A percentile compares a stretch with the other conserved stretches of the same genome.
phyloP scores from a whole-genome alignment of 2,113 vertebrate species.

The Butastur rufipennis region DNA sequence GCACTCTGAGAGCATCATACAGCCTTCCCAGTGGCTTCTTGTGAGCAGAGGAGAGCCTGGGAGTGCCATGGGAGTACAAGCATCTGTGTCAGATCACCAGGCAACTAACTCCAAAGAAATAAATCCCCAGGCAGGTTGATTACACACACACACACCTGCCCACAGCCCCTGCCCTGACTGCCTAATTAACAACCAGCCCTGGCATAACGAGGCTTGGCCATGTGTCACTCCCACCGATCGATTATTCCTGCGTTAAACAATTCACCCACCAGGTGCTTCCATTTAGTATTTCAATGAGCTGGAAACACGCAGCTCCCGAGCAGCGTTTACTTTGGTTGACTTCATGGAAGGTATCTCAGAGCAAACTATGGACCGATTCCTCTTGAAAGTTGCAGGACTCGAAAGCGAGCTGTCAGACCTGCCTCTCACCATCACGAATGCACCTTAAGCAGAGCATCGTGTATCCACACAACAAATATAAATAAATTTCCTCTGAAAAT shows the following conservation, averaged over 20 bases:
- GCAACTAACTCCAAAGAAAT: constrained; percentile 58
- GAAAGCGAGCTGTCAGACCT: neutral
- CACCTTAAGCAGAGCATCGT: neutral
- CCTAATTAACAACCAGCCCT: constrained; percentile 65
- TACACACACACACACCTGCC: constrained; percentile 54
- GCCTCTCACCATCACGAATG: neutral
- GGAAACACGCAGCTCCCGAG: neutral
- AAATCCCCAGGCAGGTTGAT: constrained; percentile 57
- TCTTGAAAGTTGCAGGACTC: neutral
- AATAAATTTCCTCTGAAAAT: neutral
- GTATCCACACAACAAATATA: neutral
- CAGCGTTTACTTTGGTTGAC: neutral
- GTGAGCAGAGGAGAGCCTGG: constrained; percentile 26
- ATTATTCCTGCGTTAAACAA: constrained; percentile 51
- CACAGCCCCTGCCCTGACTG: constrained; percentile 39
- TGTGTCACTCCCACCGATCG: neutral
- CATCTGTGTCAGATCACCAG: constrained; percentile 13
- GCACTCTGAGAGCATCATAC: neutral
- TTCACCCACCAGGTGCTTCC: constrained; percentile 18
- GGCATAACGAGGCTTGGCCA: neutral
- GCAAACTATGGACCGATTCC: neutral
- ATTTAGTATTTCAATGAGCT: constrained; percentile 30
- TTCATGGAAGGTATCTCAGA: neutral
- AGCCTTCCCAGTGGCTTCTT: constrained; percentile 27
- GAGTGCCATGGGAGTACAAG: constrained; percentile 27